Percentiles rank a stretch among this genome's conserved stretches.
phyloP scores from a whole-genome alignment of 2,888 invertebrate species.

The Leptura quadrifasciata region DNA sequence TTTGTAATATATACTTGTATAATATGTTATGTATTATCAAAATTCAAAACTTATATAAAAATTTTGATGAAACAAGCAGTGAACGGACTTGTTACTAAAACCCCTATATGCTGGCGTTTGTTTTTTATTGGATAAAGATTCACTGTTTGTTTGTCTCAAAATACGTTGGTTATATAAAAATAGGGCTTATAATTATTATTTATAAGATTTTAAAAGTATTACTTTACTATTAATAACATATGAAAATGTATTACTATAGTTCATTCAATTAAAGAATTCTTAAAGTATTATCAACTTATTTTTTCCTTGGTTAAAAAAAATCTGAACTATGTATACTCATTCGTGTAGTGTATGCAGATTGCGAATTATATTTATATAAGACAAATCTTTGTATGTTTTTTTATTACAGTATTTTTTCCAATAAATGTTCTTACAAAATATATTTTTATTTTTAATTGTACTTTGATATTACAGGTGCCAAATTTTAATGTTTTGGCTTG shows the following conservation, averaged over 20 bases:
- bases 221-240: constrained; percentile 46
- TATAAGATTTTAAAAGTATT: constrained; percentile 47
- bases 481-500: constrained; percentile 42
- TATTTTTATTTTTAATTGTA: constrained; percentile 45
- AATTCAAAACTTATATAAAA: constrained; percentile 42
- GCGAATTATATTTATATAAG: constrained; percentile 63
- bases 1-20: constrained; percentile 40
- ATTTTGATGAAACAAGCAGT: constrained; percentile 45
- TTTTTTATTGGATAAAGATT: constrained; percentile 42
- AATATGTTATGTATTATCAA: constrained; percentile 55
- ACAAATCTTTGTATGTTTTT: constrained; percentile 64
- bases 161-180: constrained; percentile 53
- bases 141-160: constrained; percentile 54
- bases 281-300: constrained; percentile 49
- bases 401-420: constrained; percentile 65
- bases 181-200: constrained; percentile 53
- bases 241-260: constrained; percentile 45
- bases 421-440: constrained; percentile 65
- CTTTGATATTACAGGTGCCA: constrained; percentile 45
- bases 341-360: constrained; percentile 58
- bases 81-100: constrained; percentile 27
- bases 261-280: constrained; percentile 51
- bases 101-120: constrained; percentile 17
- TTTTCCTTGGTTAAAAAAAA: constrained; percentile 45
- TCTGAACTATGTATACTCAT: constrained; percentile 56